Evolutionary conservation across 2,888 invertebrate genomes (phyloP).

Genomic region (Palloptera scutellata): DNA sequence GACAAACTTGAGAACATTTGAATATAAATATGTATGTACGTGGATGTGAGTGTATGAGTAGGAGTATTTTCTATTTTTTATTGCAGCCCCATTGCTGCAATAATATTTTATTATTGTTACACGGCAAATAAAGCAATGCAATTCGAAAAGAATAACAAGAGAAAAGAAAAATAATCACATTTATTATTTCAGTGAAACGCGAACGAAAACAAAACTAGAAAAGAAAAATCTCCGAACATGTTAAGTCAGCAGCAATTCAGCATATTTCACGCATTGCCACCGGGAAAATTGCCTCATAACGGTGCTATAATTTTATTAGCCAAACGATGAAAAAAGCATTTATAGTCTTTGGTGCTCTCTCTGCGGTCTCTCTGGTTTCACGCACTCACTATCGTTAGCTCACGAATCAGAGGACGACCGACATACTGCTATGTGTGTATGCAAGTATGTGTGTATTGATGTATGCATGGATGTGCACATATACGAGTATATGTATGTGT

Average conservation of each 20-base stretch:
- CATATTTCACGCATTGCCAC: slow-evolving; percentile 21
- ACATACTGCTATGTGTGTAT: too few species aligned
- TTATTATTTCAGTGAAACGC: not conserved
- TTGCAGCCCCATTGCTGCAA: too few species aligned
- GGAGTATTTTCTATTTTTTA: too few species aligned
- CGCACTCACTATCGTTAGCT: too few species aligned
- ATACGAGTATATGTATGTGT: too few species aligned
- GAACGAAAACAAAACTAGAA: not conserved
- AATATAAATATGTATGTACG: too few species aligned
- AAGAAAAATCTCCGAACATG: not conserved
- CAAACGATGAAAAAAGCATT: slow-evolving; percentile 41
- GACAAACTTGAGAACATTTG: not conserved
- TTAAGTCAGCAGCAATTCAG: slow-evolving; percentile 12
- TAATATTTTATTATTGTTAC: slow-evolving; percentile 2
- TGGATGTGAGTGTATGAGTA: too few species aligned
- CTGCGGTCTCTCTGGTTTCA: not conserved
- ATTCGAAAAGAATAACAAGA: not conserved
- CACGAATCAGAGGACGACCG: too few species aligned
- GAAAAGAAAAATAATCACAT: slow-evolving; percentile 1
- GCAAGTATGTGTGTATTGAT: too few species aligned
- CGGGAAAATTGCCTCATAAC: slow-evolving; percentile 18
- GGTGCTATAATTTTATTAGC: slow-evolving; percentile 46
- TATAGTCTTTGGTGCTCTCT: slow-evolving; percentile 4
- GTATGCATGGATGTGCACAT: too few species aligned
- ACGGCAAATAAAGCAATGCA: not conserved